Evolutionary conservation across 2,888 invertebrate genomes (phyloP), one percentile per base, ranked within the genome.

Genomic region (Adineta ricciae): DNA sequence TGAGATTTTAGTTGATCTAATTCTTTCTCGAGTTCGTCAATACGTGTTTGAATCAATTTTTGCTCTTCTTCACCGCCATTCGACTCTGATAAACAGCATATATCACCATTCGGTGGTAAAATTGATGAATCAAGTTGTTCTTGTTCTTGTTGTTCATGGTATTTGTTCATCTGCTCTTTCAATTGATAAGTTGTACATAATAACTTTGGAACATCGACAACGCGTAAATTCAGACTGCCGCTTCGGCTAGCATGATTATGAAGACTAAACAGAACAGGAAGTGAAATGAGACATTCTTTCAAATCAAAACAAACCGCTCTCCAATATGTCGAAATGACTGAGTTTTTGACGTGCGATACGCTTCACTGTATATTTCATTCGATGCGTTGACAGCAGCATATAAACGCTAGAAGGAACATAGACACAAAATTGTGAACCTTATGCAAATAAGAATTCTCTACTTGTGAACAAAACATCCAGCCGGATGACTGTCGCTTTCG

Each of bases 1-100:
- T 78, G 78, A 41, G 41, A 41, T 78, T 21, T 78, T 78, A 78
- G 41, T 16, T 78, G 78, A 41, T 41, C n/a, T n/a, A 78, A 78
- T 78, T 78, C 78, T 78, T 78, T 8, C 41, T 78, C 78, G n/a
- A 78, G 78, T 78, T 78, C 78, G n/a, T 41, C 14, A 41, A 78
- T 41, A n/a, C 41, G 78, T 41, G 11, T 38, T 78, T 14, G 38
- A n/a, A 41, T 41, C 9, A n/a, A 41, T 78, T 78, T 2, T 11
- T 78, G 41, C 41, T 78, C 19, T 24, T 41, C 78, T 14, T 78
- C 19, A 32, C 19, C 2, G 16, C 32, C 64, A 27, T 19, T 64
- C 7, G 7, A 7, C 1, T 14, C 19, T 14, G 64, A 14, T 64
- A 16, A 14, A 64, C 32, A 2, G 32, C 64, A 1, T 64, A 64